Conservation (phyloP, 2,888 invertebrate genomes). For the Chrysina gloriosa region DNA sequence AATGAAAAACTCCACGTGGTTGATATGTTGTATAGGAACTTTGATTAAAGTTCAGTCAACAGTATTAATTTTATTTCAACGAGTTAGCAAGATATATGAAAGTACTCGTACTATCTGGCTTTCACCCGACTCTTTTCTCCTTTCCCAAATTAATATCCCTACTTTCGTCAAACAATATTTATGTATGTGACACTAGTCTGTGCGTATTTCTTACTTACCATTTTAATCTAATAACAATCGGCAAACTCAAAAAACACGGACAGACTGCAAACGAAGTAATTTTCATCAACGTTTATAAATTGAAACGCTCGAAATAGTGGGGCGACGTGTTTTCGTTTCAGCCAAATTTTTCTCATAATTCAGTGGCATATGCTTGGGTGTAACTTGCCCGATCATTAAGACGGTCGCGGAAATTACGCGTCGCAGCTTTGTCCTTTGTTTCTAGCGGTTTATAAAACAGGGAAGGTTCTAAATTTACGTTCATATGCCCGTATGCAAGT, state of each 20-base stretch:
- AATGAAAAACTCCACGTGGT: too few species aligned
- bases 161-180: conserved; percentile 4
- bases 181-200: too few species aligned
- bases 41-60: too few species aligned
- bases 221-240: conserved; percentile 1
- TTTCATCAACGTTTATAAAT: conserved; percentile 19
- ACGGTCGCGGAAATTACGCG: not conserved
- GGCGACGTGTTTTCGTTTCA: not conserved
- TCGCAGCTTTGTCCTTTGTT: conserved; percentile 15
- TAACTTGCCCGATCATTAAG: not conserved
- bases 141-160: not conserved
- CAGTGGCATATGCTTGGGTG: conserved; percentile 18
- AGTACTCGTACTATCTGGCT: too few species aligned
- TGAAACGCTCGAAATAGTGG: conserved; percentile 23
- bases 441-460: conserved; percentile 27
- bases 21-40: too few species aligned
- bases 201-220: conserved; percentile 1
- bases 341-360: conserved; percentile 25
- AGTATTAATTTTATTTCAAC: too few species aligned
- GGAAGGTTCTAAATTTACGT: conserved; percentile 5
- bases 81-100: too few species aligned
- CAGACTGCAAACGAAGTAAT: conserved; percentile 21
- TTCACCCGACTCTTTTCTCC: too few species aligned
- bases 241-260: not conserved
- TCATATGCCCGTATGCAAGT: not conserved